Conservation (phyloP, 2,888 invertebrate genomes). For the Ptychoptera albimana region DNA sequence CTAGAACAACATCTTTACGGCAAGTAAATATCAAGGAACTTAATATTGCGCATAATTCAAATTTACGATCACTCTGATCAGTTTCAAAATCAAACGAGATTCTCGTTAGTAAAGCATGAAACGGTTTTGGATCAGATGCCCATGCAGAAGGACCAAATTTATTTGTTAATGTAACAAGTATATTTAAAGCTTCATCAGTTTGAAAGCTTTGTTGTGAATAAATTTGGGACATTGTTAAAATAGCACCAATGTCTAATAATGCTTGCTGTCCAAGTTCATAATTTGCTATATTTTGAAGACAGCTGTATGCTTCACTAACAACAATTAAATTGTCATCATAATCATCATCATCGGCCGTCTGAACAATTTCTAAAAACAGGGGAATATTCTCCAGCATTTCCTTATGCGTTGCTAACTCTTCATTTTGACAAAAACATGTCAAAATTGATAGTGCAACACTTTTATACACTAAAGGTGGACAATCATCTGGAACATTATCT, state of each 20-base stretch:
- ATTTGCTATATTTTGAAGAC: constrained; percentile 65
- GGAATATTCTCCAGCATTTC: constrained; percentile 74
- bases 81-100: constrained; percentile 77
- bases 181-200: constrained; percentile 72
- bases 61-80: constrained; percentile 77
- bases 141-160: constrained; percentile 58
- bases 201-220: constrained; percentile 79
- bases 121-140: constrained; percentile 62
- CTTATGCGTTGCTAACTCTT: constrained; percentile 62
- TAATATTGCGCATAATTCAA: constrained; percentile 69
- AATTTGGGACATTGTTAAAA: constrained; percentile 69
- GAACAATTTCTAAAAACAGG: constrained; percentile 68
- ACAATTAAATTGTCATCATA: constrained; percentile 76
- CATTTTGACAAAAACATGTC: constrained; percentile 70
- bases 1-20: constrained; percentile 45
- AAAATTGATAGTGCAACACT: constrained; percentile 78
- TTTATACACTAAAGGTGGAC: constrained; percentile 79
- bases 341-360: constrained; percentile 67
- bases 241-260: constrained; percentile 58
- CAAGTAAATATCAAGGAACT: constrained; percentile 59
- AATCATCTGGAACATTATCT: constrained; percentile 66
- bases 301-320: constrained; percentile 73
- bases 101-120: constrained; percentile 67
- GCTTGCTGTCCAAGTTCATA: constrained; percentile 66
- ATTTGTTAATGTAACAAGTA: constrained; percentile 58